phyloP scores from a whole-genome alignment of 1,140 invertebrate species.

The Radopholus similis region DNA sequence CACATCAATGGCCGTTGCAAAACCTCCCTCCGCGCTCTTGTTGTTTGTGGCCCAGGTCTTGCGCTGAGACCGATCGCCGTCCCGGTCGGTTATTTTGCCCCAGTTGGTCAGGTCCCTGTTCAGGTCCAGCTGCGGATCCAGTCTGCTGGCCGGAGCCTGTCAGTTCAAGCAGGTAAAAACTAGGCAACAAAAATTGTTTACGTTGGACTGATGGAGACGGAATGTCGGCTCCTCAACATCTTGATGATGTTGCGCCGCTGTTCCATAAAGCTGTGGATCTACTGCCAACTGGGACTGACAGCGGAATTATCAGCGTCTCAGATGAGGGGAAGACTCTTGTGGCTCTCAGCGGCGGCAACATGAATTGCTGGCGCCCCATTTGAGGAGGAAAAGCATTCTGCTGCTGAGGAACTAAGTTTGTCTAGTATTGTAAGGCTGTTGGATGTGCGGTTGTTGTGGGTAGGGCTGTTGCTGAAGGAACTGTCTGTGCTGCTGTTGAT shows the following conservation, averaged over 20 bases:
- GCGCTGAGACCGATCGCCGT: too few species aligned
- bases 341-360: too few species aligned
- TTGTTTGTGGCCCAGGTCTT: conserved; percentile 46
- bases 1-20: neutral
- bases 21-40: too few species aligned
- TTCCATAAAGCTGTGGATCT: neutral
- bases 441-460: conserved; percentile 21
- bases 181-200: conserved; percentile 9
- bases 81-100: conserved; percentile 51
- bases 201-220: conserved; percentile 47
- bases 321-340: neutral
- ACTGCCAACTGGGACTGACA: neutral
- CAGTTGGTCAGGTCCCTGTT: conserved; percentile 56
- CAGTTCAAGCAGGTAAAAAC: neutral
- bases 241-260: neutral
- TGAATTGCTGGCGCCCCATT: too few species aligned
- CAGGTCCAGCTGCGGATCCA: conserved; percentile 53
- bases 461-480: conserved; percentile 23
- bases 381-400: neutral
- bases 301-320: neutral
- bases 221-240: conserved; percentile 20
- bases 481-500: conserved; percentile 38
- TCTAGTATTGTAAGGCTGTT: conserved; percentile 3
- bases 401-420: neutral
- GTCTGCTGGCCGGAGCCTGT: conserved; percentile 35